Evolutionary conservation across 2,888 invertebrate genomes (phyloP).

Genomic region (Emmelina monodactyla): DNA sequence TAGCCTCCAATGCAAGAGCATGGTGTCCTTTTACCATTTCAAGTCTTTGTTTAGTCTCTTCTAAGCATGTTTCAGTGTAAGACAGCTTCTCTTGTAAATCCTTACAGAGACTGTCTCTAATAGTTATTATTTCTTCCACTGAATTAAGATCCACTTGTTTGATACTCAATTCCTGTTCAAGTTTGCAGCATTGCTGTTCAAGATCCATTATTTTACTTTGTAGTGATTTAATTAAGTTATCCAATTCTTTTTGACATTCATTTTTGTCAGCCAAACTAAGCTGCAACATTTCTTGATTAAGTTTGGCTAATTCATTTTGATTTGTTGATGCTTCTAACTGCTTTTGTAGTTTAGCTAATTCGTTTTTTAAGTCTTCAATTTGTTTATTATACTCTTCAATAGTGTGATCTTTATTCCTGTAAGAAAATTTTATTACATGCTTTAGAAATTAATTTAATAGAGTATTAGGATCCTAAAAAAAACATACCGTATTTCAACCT

Average conservation of each 20-base stretch:
- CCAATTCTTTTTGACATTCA: constrained; percentile 5
- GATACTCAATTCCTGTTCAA: constrained; percentile 43
- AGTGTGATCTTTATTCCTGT: constrained; percentile 51
- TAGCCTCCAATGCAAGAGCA: constrained; percentile 54
- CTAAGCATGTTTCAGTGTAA: constrained; percentile 34
- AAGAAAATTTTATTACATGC: no score
- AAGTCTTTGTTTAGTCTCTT: constrained; percentile 48
- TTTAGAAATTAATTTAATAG: no score
- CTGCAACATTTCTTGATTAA: constrained; percentile 2
- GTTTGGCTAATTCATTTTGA: constrained; percentile 6
- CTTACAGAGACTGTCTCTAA: constrained; percentile 50
- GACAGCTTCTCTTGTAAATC: constrained; percentile 52
- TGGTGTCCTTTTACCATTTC: constrained; percentile 62
- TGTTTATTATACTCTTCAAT: constrained; percentile 48
- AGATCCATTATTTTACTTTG: constrained; percentile 31
- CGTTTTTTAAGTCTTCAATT: constrained; percentile 48
- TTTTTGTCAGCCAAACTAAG: constrained; percentile 13
- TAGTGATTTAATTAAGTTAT: constrained; percentile 23
- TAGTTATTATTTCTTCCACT: constrained; percentile 48
- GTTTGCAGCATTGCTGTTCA: constrained; percentile 37
- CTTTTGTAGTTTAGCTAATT: constrained; percentile 33
- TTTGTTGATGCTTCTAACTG: constrained; percentile 21
- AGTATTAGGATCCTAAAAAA: constrained; percentile 1
- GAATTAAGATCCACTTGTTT: constrained; percentile 50
- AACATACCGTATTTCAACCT: constrained; percentile 51